Evolutionary conservation across 1,140 invertebrate species (phyloP).

Genomic region (Trachymyrmex cornetzi): DNA sequence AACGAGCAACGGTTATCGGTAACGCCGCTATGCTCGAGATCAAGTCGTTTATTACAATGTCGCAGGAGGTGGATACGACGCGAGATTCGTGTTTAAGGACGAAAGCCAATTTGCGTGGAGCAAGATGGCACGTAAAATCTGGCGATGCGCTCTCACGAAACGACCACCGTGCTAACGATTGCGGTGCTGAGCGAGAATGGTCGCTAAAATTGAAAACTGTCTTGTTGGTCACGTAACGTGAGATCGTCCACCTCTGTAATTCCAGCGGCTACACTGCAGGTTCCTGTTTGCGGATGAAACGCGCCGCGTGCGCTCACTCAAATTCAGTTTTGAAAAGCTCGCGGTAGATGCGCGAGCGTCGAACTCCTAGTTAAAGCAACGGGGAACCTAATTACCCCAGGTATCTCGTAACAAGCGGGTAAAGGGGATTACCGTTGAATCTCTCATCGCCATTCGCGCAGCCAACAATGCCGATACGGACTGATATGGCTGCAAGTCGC

Average conservation of each 20-base stretch:
- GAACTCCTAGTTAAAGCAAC: constrained; percentile 28
- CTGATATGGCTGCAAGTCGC: constrained; percentile 41
- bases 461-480: neutral
- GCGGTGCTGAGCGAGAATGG: neutral
- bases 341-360: neutral
- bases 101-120: constrained; percentile 31
- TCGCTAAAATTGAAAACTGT: constrained; percentile 50
- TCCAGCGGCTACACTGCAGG: neutral
- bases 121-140: constrained; percentile 37
- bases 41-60: constrained; percentile 35
- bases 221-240: constrained; percentile 47
- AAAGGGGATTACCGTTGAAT: constrained; percentile 40
- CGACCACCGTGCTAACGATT: constrained; percentile 32
- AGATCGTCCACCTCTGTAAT: constrained; percentile 42
- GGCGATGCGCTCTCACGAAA: neutral
- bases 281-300: neutral
- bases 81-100: constrained; percentile 14
- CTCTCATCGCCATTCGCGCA: constrained; percentile 30
- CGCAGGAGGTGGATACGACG: neutral
- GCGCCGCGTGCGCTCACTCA: neutral
- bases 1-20: constrained; percentile 4
- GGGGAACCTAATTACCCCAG: constrained; percentile 48
- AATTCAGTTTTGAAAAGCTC: constrained; percentile 8
- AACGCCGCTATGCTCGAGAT: neutral
- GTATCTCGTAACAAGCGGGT: constrained; percentile 28